Evolutionary conservation across 2,113 vertebrate genomes (phyloP).

Genomic region (Chaetodon trifascialis): DNA sequence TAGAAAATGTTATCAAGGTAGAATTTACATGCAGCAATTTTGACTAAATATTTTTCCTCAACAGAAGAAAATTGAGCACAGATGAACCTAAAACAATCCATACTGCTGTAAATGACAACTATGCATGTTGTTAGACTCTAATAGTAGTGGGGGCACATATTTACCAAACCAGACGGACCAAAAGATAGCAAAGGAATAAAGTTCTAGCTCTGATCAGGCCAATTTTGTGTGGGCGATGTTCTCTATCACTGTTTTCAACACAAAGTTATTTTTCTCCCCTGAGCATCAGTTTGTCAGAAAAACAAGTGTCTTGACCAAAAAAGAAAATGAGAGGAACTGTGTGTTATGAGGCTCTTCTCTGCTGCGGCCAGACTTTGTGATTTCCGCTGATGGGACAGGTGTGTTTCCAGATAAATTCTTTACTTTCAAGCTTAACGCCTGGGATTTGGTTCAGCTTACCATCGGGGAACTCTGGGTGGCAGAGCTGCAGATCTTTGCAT

Average conservation of each 20-base stretch:
- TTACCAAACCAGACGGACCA: not conserved
- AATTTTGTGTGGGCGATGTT: not conserved
- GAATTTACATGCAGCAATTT: not conserved
- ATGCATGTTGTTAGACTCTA: slow-evolving; percentile 4
- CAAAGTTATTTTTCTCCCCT: not conserved
- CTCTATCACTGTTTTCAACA: not conserved
- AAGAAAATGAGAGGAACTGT: no score
- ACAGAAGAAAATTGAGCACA: not conserved
- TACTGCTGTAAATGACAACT: not conserved
- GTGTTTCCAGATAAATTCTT: not conserved
- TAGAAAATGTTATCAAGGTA: not conserved
- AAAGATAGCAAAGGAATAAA: not conserved
- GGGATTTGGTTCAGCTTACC: slow-evolving; percentile 82
- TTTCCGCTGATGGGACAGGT: not conserved
- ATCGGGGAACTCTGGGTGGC: slow-evolving; percentile 95
- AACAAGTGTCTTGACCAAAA: not conserved
- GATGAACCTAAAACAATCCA: not conserved
- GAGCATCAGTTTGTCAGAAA: not conserved
- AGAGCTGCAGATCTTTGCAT: slow-evolving; percentile 98
- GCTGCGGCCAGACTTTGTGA: not conserved
- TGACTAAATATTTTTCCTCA: not conserved
- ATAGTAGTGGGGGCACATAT: not conserved
- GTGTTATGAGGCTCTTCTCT: not conserved
- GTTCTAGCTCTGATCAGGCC: not conserved
- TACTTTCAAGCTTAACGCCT: not conserved